Percentiles rank a stretch among this genome's conserved stretches.
These are phyloP conservation scores for Deroplatys truncata DNA, from an alignment of 2,888 invertebrate genomes.

Conservation along the genomic window DNA sequence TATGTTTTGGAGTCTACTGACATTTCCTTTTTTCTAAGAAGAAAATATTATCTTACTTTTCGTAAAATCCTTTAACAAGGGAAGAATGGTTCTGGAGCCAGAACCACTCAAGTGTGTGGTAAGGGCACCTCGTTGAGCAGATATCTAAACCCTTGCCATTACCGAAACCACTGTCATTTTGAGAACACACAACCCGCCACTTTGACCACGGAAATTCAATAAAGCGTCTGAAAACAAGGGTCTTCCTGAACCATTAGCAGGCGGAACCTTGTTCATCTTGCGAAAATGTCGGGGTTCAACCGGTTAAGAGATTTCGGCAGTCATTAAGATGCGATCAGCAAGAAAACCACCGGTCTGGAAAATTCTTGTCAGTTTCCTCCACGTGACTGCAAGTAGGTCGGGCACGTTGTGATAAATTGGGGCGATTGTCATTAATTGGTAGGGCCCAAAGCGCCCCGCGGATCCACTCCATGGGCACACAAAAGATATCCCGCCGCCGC, in stretches of 20 bases:
- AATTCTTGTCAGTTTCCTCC: neutral
- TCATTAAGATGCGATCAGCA: neutral
- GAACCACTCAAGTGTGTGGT: neutral
- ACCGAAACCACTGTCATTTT: neutral
- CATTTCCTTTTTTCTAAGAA: too few relatives aligned
- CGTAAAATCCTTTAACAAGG: too few relatives aligned
- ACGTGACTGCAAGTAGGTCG: neutral
- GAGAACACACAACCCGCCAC: neutral
- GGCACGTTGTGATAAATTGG: neutral
- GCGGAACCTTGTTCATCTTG: neutral
- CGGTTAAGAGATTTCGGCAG: neutral
- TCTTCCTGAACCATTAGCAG: neutral
- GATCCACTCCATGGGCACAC: neutral
- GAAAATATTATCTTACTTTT: too few relatives aligned
- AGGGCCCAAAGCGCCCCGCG: neutral
- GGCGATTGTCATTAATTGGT: constrained; percentile 2
- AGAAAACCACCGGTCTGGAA: neutral
- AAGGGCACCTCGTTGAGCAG: too few relatives aligned
- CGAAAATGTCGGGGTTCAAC: neutral
- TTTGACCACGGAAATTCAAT: neutral
- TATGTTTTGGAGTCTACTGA: too few relatives aligned
- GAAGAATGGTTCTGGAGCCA: too few relatives aligned
- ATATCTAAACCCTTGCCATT: neutral
- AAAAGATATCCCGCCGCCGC: neutral
- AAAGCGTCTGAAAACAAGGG: neutral